Evolutionary conservation across 1,140 invertebrate genomes (phyloP), one percentile per base, ranked within the genome.

Genomic region (Micrasema longulum): DNA sequence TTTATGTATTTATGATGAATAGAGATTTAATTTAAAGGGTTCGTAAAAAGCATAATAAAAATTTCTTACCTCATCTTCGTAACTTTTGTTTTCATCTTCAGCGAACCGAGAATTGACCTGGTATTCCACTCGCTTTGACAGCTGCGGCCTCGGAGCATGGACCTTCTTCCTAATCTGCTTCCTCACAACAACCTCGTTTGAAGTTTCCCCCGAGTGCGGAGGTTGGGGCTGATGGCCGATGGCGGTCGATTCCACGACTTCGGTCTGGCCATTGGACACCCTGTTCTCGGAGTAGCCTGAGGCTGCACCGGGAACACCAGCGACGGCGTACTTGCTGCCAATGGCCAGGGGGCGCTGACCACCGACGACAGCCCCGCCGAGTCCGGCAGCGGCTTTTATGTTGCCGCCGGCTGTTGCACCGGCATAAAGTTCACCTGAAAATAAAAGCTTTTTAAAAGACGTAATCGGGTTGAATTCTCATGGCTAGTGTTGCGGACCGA

Each of bases 361-460:
- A 12, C 68, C 75, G 14, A 55, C 69, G 0, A 82, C 78, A 52
- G 72, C 79, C 45, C 84, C 84, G 22, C 77, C 80, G 0, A 85
- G 76, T 55, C 84, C 83, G 2, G 84, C 81, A 45, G 78, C 77
- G 1, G 84, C 83, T 31, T 80, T 80, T 1, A 84, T 75, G 52
- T 81, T 82, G 22, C 81, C 80, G 26, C 83, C 82, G 7, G 84
- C 84, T 5, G 84, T 84, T 0, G 84, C 84, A 47, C 82, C 83
- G 66, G 84, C 84, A 43, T 79, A 85, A 1, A 85, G 69, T 26
- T 81, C 80, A 75, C 84, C 84, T 85, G 43, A 22, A 74, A 57
- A 67, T n/a, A n/a, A n/a, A n/a, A n/a, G n/a, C n/a, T n/a, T n/a
- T n/a, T n/a, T n/a, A n/a, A n/a, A n/a, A n/a, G n/a, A n/a, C n/a